These are phyloP conservation scores for Aegotheles bennettii DNA, from an alignment of 2,113 vertebrate genomes.

Conservation along the genomic window DNA sequence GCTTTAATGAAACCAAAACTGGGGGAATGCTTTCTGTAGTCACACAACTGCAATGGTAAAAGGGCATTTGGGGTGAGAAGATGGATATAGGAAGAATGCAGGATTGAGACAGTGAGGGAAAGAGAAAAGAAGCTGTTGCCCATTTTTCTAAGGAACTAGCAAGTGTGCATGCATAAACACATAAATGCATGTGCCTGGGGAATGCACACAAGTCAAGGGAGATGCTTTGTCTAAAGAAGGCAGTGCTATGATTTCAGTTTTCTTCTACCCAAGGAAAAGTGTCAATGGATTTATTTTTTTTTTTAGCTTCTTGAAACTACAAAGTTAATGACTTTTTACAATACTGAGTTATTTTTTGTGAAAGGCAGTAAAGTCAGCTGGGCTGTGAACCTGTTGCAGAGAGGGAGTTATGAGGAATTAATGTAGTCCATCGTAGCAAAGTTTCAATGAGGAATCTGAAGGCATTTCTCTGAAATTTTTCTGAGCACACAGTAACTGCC, in stretches of 20 bases:
- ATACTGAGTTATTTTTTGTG: not conserved
- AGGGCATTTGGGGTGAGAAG: not conserved
- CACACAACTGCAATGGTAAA: not conserved
- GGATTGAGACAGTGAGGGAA: not conserved
- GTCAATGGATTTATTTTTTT: not conserved
- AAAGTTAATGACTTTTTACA: not conserved
- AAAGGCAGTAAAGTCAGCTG: not conserved
- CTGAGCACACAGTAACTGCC: not conserved
- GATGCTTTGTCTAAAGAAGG: not conserved
- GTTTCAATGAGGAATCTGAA: not conserved
- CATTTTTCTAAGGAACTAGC: not conserved
- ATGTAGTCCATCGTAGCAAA: not conserved
- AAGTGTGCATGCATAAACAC: not conserved
- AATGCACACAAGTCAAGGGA: not conserved
- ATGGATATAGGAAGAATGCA: not conserved
- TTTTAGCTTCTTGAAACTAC: not conserved
- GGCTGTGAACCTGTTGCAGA: not conserved
- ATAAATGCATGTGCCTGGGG: rapidly evolving
- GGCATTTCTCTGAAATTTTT: not conserved
- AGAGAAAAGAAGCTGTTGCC: not conserved
- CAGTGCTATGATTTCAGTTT: not conserved
- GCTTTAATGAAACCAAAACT: not conserved
- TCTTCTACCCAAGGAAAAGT: not conserved
- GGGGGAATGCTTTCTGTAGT: not conserved
- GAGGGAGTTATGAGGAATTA: not conserved